Conservation (phyloP, 2,797 vertebrate species). For the Mycteria americana region DNA sequence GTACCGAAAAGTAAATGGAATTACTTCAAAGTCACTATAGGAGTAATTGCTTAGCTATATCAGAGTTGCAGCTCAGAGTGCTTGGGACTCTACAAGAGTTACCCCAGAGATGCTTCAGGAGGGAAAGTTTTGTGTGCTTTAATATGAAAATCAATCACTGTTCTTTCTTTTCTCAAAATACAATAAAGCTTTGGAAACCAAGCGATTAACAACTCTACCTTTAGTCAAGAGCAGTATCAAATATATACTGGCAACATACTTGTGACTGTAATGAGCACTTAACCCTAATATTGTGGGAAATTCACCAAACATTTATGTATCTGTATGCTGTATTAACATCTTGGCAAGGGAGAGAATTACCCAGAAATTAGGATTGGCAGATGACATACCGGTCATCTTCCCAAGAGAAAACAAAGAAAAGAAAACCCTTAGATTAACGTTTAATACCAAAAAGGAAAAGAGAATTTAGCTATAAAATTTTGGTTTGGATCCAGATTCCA, state of each 20-base stretch:
- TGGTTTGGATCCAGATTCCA: background rate
- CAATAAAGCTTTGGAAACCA: background rate
- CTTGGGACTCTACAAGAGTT: background rate
- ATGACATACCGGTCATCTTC: background rate
- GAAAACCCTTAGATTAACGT: background rate
- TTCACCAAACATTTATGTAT: background rate
- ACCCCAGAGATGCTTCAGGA: background rate
- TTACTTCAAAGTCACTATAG: background rate
- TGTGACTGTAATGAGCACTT: background rate
- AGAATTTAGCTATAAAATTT: background rate
- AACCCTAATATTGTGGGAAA: background rate
- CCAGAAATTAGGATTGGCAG: background rate
- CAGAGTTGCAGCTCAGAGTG: background rate
- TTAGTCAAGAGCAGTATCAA: background rate
- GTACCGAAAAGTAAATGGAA: background rate
- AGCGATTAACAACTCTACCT: background rate
- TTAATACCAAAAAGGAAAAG: background rate
- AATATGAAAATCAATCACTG: background rate
- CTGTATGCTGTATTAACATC: background rate
- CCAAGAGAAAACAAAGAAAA: background rate
- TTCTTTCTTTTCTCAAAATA: background rate
- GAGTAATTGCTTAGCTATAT: background rate
- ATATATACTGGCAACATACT: background rate
- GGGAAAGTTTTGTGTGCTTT: background rate
- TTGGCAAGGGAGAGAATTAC: background rate